These are phyloP conservation scores for Dendrolimus houi DNA, from an alignment of 2,888 invertebrate species.

Conservation along the genomic window DNA sequence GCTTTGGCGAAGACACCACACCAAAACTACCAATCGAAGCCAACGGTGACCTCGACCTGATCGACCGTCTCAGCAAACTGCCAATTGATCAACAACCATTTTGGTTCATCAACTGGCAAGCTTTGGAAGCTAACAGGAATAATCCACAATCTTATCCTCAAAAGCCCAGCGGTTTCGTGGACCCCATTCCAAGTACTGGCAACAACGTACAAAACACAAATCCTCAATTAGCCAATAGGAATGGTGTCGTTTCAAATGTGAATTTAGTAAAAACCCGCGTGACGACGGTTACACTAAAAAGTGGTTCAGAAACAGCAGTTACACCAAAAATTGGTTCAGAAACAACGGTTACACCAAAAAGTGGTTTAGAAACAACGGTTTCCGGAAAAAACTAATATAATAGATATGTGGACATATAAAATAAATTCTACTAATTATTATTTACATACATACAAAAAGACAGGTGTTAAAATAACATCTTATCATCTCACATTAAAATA, in stretches of 20 bases:
- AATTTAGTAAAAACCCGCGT: not conserved
- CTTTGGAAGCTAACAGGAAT: conserved; percentile 75
- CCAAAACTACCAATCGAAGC: conserved; percentile 79
- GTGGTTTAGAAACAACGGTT: too few relatives aligned
- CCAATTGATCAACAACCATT: conserved; percentile 83
- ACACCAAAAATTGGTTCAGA: too few relatives aligned
- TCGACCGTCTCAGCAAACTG: conserved; percentile 79
- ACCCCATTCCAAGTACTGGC: conserved; percentile 9
- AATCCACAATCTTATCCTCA: conserved; percentile 54
- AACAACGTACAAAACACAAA: not conserved
- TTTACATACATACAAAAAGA: too few relatives aligned
- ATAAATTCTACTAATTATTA: too few relatives aligned
- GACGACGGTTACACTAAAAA: not conserved
- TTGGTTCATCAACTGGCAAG: conserved; percentile 83
- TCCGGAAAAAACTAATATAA: too few relatives aligned
- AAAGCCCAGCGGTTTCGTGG: conserved; percentile 40
- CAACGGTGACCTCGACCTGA: conserved; percentile 76
- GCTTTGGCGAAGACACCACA: conserved; percentile 54
- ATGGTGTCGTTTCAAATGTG: not conserved
- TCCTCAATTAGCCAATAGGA: not conserved
- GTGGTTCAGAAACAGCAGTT: too few relatives aligned
- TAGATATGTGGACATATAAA: too few relatives aligned
- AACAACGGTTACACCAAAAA: too few relatives aligned
- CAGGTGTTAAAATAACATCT: too few relatives aligned
- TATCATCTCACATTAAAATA: too few relatives aligned